Conservation (phyloP, 2,797 vertebrate genomes). For the Cossypha caffra region DNA sequence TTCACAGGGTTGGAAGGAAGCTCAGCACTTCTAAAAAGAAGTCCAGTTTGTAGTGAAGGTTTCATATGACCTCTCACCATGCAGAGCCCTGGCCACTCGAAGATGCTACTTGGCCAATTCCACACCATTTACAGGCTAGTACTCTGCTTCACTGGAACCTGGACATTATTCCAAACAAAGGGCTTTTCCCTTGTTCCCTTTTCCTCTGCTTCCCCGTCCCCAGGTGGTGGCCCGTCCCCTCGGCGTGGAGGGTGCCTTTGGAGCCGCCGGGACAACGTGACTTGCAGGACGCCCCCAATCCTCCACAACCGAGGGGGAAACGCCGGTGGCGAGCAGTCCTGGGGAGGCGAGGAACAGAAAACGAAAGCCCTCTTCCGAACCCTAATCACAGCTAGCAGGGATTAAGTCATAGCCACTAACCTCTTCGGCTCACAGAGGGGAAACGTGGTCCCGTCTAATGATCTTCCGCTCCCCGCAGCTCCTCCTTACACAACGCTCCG, state of each 20-base stretch:
- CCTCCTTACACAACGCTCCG: background rate
- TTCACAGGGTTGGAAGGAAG: background rate
- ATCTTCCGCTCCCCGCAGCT: background rate
- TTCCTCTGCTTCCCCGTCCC: too few relatives aligned
- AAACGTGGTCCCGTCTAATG: background rate
- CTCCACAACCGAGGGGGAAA: background rate
- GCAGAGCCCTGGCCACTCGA: background rate
- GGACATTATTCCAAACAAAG: background rate
- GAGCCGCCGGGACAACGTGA: background rate
- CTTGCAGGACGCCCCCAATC: background rate
- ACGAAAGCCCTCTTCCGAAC: background rate
- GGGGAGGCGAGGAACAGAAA: background rate
- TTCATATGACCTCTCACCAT: background rate
- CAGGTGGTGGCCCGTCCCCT: background rate
- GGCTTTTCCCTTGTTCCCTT: background rate
- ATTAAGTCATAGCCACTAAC: slow-evolving; percentile 29
- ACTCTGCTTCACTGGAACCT: background rate
- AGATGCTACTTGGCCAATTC: background rate
- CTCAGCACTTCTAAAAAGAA: background rate
- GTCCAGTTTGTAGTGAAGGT: background rate
- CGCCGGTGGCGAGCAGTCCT: background rate
- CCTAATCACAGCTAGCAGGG: background rate
- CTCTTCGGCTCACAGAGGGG: slow-evolving; percentile 1
- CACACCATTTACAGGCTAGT: background rate
- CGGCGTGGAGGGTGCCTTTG: fast-evolving